Evolutionary conservation across 2,888 invertebrate species (phyloP), one percentile per base, ranked within the genome.

Genomic region (Drosophila percnosoma): DNA sequence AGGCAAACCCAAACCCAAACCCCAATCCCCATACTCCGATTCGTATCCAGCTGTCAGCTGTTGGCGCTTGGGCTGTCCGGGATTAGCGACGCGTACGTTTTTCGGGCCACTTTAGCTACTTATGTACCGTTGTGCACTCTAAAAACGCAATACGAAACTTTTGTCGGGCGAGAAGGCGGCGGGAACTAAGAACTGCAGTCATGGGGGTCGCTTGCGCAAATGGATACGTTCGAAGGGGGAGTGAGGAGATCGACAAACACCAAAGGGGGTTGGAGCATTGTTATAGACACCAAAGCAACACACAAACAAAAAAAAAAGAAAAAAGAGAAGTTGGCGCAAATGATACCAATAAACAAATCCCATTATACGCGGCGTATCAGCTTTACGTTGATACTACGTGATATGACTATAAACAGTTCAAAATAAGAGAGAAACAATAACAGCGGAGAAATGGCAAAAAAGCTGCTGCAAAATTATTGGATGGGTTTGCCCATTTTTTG

Each of bases 311-410:
- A 11, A 6, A 42, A 8, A 0, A 21, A n/a, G 7, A 24, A 24
- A 24, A 42, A 21, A 33, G 10, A 60, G 68, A 72, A 74, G 71
- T 83, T 90, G 80, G 79, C 82, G 82, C 91, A 92, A 92, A 91
- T 92, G 91, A 91, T 91, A 90, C 90, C 92, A 92, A 92, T 92
- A 91, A 91, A 91, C 91, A 91, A 91, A 92, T 91, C 91, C 91
- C 89, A 91, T 92, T 91, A 91, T 91, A 91, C 90, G 91, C 90
- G 91, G 87, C 82, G 89, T 91, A 91, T 91, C 91, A 92, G 91
- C 91, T 91, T 90, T 86, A 71, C 91, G 82, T 85, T 86, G 84
- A 87, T 87, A 87, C 89, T 91, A 91, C 92, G 91, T 91, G 91
- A 90, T 87, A 79, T 80, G 92, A 91, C 80, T 92, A 78, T 82